Conservation (phyloP, 2,797 vertebrate species). For the Eulemur mongoz region DNA sequence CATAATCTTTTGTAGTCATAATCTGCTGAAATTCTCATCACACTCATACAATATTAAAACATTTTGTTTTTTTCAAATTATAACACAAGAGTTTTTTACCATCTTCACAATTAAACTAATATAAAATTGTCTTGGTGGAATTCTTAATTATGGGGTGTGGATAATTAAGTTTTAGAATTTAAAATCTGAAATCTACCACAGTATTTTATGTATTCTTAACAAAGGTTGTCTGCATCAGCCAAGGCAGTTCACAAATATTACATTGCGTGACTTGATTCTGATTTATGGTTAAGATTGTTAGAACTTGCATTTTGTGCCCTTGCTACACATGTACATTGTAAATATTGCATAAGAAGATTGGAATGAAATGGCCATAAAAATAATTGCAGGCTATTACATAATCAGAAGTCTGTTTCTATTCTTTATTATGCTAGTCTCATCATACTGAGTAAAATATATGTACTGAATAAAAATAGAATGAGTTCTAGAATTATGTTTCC, state of each 20-base stretch:
- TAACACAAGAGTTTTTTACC: background rate
- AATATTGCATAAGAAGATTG: slow-evolving; percentile 94
- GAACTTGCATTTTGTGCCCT: slow-evolving; percentile 83
- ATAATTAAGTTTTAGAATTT: slow-evolving; percentile 63
- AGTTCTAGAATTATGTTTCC: slow-evolving; percentile 40
- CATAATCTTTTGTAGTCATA: slow-evolving; percentile 80
- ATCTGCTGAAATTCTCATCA: slow-evolving; percentile 81
- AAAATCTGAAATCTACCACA: slow-evolving; percentile 42
- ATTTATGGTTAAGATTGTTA: slow-evolving; percentile 82
- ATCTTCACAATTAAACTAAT: slow-evolving; percentile 57
- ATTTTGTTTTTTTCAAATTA: slow-evolving; percentile 71
- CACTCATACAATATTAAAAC: slow-evolving; percentile 76
- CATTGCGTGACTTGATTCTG: slow-evolving; percentile 90
- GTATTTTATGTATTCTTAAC: slow-evolving; percentile 51
- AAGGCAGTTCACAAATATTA: slow-evolving; percentile 72
- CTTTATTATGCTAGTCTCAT: slow-evolving; percentile 66
- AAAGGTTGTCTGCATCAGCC: slow-evolving; percentile 70
- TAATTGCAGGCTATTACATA: slow-evolving; percentile 94
- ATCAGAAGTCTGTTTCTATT: slow-evolving; percentile 79
- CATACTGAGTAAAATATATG: slow-evolving; percentile 62
- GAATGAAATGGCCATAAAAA: slow-evolving; percentile 96
- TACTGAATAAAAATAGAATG: slow-evolving; percentile 70
- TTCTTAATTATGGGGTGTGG: slow-evolving; percentile 31
- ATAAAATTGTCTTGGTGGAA: slow-evolving; percentile 51
- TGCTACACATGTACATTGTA: slow-evolving; percentile 89